phyloP scores from a whole-genome alignment of 2,113 vertebrate species.

The Mus pahari region DNA sequence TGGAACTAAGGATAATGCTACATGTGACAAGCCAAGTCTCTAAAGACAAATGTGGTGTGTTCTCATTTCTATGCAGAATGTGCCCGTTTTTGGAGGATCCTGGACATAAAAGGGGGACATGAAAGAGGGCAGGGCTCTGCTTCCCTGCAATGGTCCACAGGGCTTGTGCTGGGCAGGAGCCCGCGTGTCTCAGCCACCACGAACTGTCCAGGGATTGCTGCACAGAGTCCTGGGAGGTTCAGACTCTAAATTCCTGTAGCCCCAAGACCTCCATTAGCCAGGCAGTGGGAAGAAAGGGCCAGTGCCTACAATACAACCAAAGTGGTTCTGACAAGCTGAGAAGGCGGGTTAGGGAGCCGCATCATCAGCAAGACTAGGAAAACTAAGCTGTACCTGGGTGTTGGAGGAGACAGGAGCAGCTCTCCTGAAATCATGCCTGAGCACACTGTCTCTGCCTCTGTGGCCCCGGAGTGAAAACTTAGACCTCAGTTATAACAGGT shows the following conservation, averaged over 20 bases:
- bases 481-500: background rate
- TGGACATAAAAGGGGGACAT: background rate
- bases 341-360: too few species aligned
- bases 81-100: background rate
- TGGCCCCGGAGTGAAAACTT: background rate
- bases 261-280: background rate
- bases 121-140: background rate
- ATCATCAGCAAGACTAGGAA: background rate
- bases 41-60: too few species aligned
- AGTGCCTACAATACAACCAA: background rate
- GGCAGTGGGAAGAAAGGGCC: too few species aligned
- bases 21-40: background rate
- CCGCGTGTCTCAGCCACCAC: background rate
- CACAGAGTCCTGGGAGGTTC: background rate
- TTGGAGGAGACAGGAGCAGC: background rate
- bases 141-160: background rate
- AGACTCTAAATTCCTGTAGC: too few species aligned
- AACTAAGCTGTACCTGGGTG: background rate
- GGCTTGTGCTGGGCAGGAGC: background rate
- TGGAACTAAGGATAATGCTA: too few species aligned
- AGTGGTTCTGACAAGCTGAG: background rate
- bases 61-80: background rate
- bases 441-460: too few species aligned
- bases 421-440: background rate
- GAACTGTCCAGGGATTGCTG: background rate